These are phyloP conservation scores for Petrolisthes cinctipes DNA, from an alignment of 2,888 invertebrate species.

Conservation along the genomic window DNA sequence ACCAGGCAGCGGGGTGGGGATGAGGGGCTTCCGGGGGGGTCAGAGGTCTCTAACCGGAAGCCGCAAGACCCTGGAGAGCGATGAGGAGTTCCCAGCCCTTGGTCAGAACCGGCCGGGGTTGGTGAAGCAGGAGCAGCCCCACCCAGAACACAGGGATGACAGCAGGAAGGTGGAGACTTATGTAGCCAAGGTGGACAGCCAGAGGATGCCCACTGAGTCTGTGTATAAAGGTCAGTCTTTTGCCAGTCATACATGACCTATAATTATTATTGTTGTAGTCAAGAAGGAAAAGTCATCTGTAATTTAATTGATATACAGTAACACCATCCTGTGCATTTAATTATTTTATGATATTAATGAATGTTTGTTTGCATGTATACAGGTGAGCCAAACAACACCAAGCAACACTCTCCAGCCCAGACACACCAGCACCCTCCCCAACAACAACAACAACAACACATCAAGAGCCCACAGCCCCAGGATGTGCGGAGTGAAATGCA, in stretches of 20 bases:
- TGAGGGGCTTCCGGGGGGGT: conserved; percentile 66
- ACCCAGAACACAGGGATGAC: neutral
- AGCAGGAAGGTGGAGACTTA: neutral
- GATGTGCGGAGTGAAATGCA: conserved; percentile 18
- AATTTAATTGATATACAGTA: neutral
- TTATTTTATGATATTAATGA: neutral
- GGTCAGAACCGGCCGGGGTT: neutral
- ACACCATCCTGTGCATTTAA: neutral
- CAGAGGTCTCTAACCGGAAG: conserved; percentile 50
- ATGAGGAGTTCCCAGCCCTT: conserved; percentile 66
- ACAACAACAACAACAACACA: conserved; percentile 19
- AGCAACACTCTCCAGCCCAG: neutral
- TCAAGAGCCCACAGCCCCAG: conserved; percentile 30
- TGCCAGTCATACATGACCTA: neutral
- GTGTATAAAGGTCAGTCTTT: conserved; percentile 9
- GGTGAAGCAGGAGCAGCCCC: neutral
- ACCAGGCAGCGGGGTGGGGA: conserved; percentile 51
- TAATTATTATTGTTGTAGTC: neutral
- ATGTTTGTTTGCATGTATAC: neutral
- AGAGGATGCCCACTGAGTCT: neutral
- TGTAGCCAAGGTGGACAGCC: neutral
- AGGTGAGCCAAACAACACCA: conserved; percentile 19
- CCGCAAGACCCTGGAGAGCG: conserved; percentile 47
- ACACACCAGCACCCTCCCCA: neutral
- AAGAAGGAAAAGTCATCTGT: neutral